A percentile compares a stretch with the other conserved stretches of the same genome.
Evolutionary conservation across 2,113 vertebrate genomes (phyloP).

Genomic region (Channa maculata): DNA sequence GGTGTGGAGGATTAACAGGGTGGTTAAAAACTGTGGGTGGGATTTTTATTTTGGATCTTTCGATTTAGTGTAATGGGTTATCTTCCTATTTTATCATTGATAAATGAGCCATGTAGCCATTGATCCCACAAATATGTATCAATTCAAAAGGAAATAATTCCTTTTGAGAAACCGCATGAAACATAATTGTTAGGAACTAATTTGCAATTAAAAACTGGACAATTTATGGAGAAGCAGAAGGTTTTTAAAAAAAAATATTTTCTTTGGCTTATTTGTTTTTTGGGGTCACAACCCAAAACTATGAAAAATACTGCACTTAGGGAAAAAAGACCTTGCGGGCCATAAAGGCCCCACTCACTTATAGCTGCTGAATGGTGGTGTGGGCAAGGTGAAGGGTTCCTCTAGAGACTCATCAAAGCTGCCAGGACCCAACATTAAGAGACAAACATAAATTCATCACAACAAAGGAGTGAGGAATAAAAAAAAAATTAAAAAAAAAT

Average conservation of each 20-base stretch:
- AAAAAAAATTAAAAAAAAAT: no score
- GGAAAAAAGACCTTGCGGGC: conserved; percentile 47
- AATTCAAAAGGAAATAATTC: background rate
- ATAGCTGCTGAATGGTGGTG: conserved; percentile 80
- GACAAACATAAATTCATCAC: conserved; percentile 67
- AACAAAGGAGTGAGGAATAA: conserved; percentile 19
- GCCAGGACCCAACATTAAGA: conserved; percentile 77
- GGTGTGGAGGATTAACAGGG: background rate
- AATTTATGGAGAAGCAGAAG: no score
- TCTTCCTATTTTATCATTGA: background rate
- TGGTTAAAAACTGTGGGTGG: background rate
- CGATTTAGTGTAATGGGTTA: background rate
- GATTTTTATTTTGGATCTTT: background rate
- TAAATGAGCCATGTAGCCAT: background rate
- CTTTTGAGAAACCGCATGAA: conserved; percentile 6
- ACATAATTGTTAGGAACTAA: background rate
- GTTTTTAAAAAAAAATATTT: no score
- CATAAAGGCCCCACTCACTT: conserved; percentile 83
- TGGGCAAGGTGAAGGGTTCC: conserved; percentile 78
- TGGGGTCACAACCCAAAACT: conserved; percentile 36
- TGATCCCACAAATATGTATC: background rate
- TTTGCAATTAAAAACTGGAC: background rate
- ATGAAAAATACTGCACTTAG: conserved; percentile 66
- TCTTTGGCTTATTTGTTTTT: background rate
- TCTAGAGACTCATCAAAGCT: conserved; percentile 85